Evolutionary conservation across 1,140 invertebrate genomes (phyloP), one percentile per base, ranked within the genome.

Genomic region (Lordiphosa clarofinis): DNA sequence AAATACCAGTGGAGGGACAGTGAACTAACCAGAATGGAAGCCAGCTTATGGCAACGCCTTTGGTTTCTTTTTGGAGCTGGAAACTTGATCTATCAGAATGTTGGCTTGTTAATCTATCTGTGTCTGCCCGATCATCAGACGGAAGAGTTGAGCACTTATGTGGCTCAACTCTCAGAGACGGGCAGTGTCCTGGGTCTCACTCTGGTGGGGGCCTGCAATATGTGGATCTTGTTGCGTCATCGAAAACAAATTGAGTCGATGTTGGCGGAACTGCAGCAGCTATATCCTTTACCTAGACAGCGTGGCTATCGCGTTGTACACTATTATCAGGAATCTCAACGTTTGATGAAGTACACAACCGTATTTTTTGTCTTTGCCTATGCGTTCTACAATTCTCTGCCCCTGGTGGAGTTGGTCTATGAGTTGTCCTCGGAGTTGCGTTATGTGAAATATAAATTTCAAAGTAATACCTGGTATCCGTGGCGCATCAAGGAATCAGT

Each of bases 381-480:
- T 9, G 4, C 10, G 0, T 79, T 66, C 39, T 87, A 87, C 39
- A 87, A 87, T 40, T 37, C 35, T 0, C 19, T 78, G 24, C 84
- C 84, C 0, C 19, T 87, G 36, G 7, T 60, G 1, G 39, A 65
- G 19, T 35, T 76, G 0, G 4, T 68, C n/a, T 84, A 71, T 35
- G 78, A 87, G 13, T 1, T 58, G 11, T 4, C 49, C 1, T 4
- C 21, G 5, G 56, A 65, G 0, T 53, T 37, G 0, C 8, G 55
- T 2, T 37, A 66, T 0, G 21, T 79, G 3, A 50, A 35, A 1
- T 87, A 54, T 36, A 74, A 55, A 12, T 62, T 49, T 8, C 84
- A 87, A 49, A 76, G 67, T 4, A 70, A 76, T 49, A 87, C 84
- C 9, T 87, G 84, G 84, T 87, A 87, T 64, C 84, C 84, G 4